These are phyloP conservation scores for Achlya flavicornis DNA, from an alignment of 2,888 invertebrate genomes.

Conservation along the genomic window DNA sequence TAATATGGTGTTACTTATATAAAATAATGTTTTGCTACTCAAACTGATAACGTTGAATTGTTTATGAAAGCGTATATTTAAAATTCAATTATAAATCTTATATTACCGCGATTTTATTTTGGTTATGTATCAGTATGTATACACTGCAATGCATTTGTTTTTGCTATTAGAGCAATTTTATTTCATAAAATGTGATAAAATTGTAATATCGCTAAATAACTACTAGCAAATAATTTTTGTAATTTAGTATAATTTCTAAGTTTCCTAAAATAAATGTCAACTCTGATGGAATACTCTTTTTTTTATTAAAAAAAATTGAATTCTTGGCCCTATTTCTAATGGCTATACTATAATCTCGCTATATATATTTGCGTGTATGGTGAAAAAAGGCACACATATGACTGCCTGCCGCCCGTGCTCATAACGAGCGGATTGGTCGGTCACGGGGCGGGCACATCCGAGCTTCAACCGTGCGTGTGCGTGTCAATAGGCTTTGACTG, in stretches of 20 bases:
- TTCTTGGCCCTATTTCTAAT: too few relatives aligned
- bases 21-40: slow-evolving; percentile 15
- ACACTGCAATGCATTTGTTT: slow-evolving; percentile 34
- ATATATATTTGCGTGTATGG: too few relatives aligned
- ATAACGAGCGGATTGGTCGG: too few relatives aligned
- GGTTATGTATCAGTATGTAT: slow-evolving; percentile 33
- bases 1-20: slow-evolving; percentile 13
- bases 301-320: slow-evolving; percentile 12
- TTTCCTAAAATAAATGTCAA: slow-evolving; percentile 24
- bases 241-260: slow-evolving; percentile 19
- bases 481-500: too few relatives aligned
- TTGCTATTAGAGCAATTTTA: slow-evolving; percentile 38
- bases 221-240: slow-evolving; percentile 29
- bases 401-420: too few relatives aligned
- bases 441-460: too few relatives aligned
- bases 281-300: slow-evolving; percentile 26
- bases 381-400: too few relatives aligned
- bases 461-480: too few relatives aligned
- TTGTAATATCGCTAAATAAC: slow-evolving; percentile 38
- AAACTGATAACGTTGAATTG: slow-evolving; percentile 31
- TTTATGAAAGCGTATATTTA: slow-evolving; percentile 26
- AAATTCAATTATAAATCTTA: slow-evolving; percentile 31
- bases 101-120: slow-evolving; percentile 36
- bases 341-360: too few relatives aligned
- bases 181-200: slow-evolving; percentile 43